These are phyloP conservation scores for Elgaria multicarinata DNA, from an alignment of 2,113 vertebrate species.

Conservation along the genomic window DNA sequence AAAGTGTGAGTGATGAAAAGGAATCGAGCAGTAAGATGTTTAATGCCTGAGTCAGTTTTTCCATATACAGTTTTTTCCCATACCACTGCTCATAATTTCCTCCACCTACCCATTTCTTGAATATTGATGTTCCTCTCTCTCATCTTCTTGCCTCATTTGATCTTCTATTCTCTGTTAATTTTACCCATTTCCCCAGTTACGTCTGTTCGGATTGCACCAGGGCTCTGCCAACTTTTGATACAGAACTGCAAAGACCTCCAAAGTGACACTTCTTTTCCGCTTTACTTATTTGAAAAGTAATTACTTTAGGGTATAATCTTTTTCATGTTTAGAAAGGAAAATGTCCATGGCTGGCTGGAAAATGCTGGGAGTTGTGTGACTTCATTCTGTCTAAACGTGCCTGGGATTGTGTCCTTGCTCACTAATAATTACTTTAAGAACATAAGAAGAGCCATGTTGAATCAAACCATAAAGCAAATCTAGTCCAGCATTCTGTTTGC, in stretches of 20 bases:
- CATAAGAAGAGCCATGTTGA: too few relatives aligned
- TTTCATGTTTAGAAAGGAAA: background rate
- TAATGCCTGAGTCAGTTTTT: slow-evolving; percentile 68
- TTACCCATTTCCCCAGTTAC: slow-evolving; percentile 19
- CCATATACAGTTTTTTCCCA: slow-evolving; percentile 63
- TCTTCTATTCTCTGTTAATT: slow-evolving; percentile 23
- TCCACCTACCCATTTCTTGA: slow-evolving; percentile 36
- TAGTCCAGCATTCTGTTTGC: too few relatives aligned
- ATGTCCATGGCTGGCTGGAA: too few relatives aligned
- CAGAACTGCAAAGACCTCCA: background rate
- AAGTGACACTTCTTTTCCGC: slow-evolving; percentile 8
- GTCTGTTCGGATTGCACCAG: background rate
- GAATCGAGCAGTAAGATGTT: slow-evolving; percentile 49
- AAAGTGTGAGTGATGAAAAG: slow-evolving; percentile 39
- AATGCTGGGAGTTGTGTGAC: too few relatives aligned
- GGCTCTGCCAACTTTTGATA: background rate
- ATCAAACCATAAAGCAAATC: too few relatives aligned
- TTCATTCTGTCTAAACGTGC: too few relatives aligned
- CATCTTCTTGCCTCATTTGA: background rate
- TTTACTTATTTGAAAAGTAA: background rate
- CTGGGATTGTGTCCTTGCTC: too few relatives aligned
- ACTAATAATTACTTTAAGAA: too few relatives aligned
- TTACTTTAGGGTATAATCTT: background rate
- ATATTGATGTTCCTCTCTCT: slow-evolving; percentile 6
- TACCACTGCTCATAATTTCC: slow-evolving; percentile 61